These are phyloP conservation scores for Zygogramma bicolorata DNA, from an alignment of 2,888 invertebrate species.

Conservation along the genomic window DNA sequence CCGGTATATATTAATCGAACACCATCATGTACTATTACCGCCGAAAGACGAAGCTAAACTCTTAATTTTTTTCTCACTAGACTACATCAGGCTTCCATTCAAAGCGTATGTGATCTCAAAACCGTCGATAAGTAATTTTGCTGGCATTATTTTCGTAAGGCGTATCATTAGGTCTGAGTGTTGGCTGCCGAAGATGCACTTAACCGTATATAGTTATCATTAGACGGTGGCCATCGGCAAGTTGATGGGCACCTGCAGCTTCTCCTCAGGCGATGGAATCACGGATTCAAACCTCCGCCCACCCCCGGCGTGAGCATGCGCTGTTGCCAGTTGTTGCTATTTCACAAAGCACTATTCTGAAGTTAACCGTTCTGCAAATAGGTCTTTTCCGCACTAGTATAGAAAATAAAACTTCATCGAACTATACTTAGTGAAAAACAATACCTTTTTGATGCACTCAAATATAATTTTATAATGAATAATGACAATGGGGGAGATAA, in stretches of 20 bases:
- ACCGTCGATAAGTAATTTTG: conserved; percentile 40
- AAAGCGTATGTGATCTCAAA: conserved; percentile 8
- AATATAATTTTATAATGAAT: too few species aligned
- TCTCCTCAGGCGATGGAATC: conserved; percentile 37
- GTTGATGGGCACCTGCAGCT: conserved; percentile 42
- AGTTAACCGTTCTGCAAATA: too few species aligned
- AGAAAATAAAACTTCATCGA: too few species aligned
- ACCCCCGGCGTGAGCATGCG: conserved; percentile 20
- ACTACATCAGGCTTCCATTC: not conserved
- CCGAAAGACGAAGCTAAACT: not conserved
- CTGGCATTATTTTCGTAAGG: conserved; percentile 39
- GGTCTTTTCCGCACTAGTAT: too few species aligned
- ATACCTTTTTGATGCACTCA: too few species aligned
- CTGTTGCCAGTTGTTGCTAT: conserved; percentile 13
- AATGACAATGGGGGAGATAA: too few species aligned
- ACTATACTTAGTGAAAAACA: too few species aligned
- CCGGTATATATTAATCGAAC: not conserved
- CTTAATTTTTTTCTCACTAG: not conserved
- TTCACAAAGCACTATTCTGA: too few species aligned
- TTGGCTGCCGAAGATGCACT: conserved; percentile 40
- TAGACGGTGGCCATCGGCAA: conserved; percentile 44
- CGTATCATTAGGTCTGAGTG: conserved; percentile 37
- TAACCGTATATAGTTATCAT: conserved; percentile 43
- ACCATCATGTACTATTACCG: not conserved
- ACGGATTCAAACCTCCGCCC: conserved; percentile 21